Conservation (phyloP, 2,888 invertebrate genomes). For the Urechis unicinctus region DNA sequence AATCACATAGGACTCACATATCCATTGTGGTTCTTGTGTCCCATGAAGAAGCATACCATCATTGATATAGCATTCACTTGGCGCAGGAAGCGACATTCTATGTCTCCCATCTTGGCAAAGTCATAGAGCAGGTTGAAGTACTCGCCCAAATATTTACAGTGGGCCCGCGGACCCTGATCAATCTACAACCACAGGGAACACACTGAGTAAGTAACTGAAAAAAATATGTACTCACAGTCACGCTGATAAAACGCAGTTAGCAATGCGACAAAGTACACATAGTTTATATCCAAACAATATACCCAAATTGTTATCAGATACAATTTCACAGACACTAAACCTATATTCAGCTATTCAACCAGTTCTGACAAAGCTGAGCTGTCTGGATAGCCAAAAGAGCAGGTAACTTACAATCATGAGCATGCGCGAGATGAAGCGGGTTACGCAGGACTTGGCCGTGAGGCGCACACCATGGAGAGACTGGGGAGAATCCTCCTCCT, state of each 20-base stretch:
- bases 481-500: constrained; percentile 3
- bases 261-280: too few species aligned
- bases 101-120: constrained; percentile 91
- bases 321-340: too few species aligned
- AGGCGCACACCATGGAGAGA: constrained; percentile 31
- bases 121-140: constrained; percentile 88
- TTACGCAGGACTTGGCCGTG: constrained; percentile 64
- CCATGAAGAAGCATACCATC: constrained; percentile 87
- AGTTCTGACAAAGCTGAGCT: too few species aligned
- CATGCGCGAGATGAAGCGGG: constrained; percentile 83
- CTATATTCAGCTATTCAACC: too few species aligned
- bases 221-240: too few species aligned
- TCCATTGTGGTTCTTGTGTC: constrained; percentile 42
- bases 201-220: background rate
- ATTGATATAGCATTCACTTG: constrained; percentile 80
- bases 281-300: too few species aligned
- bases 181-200: constrained; percentile 40
- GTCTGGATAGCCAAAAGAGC: too few species aligned
- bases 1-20: constrained; percentile 26
- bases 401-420: constrained; percentile 65
- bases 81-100: constrained; percentile 81
- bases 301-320: too few species aligned
- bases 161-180: constrained; percentile 67
- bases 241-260: too few species aligned
- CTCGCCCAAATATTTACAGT: constrained; percentile 70